phyloP scores from a whole-genome alignment of 1,140 invertebrate species.

The Heliothis virescens region DNA sequence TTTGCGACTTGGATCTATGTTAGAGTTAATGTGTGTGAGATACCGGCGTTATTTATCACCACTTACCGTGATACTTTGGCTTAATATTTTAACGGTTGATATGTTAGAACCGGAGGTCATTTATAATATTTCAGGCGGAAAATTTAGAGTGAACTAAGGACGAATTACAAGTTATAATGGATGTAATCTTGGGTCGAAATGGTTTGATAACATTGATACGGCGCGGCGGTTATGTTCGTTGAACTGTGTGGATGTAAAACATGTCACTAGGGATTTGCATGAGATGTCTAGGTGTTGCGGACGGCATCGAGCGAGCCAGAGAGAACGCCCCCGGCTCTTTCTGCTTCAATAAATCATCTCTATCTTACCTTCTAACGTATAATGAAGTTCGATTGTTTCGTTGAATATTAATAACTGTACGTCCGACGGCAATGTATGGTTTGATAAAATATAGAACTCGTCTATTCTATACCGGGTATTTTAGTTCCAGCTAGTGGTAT shows the following conservation, averaged over 20 bases:
- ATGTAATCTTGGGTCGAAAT: slow-evolving; percentile 30
- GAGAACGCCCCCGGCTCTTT: slow-evolving; percentile 49
- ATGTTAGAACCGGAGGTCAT: not conserved
- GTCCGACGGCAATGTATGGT: not conserved
- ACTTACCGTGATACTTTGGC: slow-evolving; percentile 9
- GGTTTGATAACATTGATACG: slow-evolving; percentile 45
- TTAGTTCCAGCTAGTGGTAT: not conserved
- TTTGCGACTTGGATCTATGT: slow-evolving; percentile 39
- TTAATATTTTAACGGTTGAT: slow-evolving; percentile 32
- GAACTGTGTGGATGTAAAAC: slow-evolving; percentile 52
- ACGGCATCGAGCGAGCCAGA: slow-evolving; percentile 18
- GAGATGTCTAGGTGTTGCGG: slow-evolving; percentile 52
- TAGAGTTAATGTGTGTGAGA: slow-evolving; percentile 20
- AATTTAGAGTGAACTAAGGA: slow-evolving; percentile 5
- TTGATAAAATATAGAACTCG: too few species aligned
- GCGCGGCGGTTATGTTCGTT: slow-evolving; percentile 37
- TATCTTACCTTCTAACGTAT: slow-evolving; percentile 39
- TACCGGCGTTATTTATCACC: slow-evolving; percentile 34
- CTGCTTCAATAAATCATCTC: slow-evolving; percentile 46
- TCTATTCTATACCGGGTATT: not conserved
- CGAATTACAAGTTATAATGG: slow-evolving; percentile 41
- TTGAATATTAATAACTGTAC: slow-evolving; percentile 38
- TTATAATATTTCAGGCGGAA: slow-evolving; percentile 28
- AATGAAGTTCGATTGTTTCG: slow-evolving; percentile 43
- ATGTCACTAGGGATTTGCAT: slow-evolving; percentile 54